Evolutionary conservation across 2,113 vertebrate genomes (phyloP), one percentile per base, ranked within the genome.

Genomic region (Bombycilla garrulus): DNA sequence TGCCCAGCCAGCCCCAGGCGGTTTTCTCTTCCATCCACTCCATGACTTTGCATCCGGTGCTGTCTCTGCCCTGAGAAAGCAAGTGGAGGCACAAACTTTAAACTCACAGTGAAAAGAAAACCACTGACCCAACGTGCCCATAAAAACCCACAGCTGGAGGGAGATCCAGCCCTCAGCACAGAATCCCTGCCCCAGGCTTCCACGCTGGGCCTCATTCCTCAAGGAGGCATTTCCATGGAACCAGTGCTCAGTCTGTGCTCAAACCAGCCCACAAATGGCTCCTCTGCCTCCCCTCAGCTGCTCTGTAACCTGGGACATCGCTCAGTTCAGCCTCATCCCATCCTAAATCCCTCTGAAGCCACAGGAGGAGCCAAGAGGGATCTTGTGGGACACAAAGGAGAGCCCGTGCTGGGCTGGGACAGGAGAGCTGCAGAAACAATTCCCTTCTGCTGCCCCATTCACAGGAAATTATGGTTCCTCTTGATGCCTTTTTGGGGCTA

Each of bases 61-160:
- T 60, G 9, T 22, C 61, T 38, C 56, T 25, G 42, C 54, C 47
- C 29, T 10, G 29, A 77, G 50, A 29, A 66, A 92, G 20, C 50
- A 80, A 80, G 65, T 0, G 0, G 67, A 65, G 33, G 45, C 13
- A 77, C 3, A 36, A 79, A 71, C 61, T 67, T 51, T 13, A 66
- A 87, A 58, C 19, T 15, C 64, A 7, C 29, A 51, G 28, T 12
- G 10, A 36, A 62, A 64, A 65, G 22, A 36, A 77, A 88, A 45
- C 23, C n/a, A 29, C 22, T 71, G 54, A 24, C 20, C 21, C 3
- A 6, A 11, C 0, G 0, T 14, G 22, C 21, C 36, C 44, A 18
- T 2, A 24, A 50, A 67, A 81, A 10, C 2, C 3, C 20, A 19
- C 2, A 33, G n/a, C 84, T 89, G 21, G 2, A 71, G 50, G 26